These are phyloP conservation scores for Gobius niger DNA, from an alignment of 2,113 vertebrate species.

Conservation along the genomic window DNA sequence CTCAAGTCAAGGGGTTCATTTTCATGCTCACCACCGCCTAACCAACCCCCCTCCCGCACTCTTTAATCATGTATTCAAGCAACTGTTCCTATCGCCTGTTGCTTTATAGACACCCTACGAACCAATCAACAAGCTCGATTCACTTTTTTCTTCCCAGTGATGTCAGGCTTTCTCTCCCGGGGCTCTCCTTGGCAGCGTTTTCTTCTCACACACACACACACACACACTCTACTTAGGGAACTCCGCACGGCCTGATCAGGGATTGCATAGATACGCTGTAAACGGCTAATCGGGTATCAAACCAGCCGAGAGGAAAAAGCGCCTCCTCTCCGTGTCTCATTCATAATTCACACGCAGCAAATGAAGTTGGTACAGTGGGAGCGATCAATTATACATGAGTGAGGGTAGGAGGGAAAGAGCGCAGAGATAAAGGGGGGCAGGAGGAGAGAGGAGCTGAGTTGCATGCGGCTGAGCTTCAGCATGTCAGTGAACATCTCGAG, in stretches of 20 bases:
- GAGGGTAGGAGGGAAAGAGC: slow-evolving; percentile 55
- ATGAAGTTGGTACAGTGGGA: slow-evolving; percentile 78
- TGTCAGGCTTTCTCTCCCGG: slow-evolving; percentile 2
- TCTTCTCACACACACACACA: slow-evolving; percentile 30
- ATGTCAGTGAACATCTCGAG: slow-evolving; percentile 48
- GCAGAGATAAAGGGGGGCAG: slow-evolving; percentile 47
- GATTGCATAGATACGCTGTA: slow-evolving; percentile 52
- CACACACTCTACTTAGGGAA: slow-evolving; percentile 23
- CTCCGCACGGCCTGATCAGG: slow-evolving; percentile 36
- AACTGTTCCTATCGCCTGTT: slow-evolving; percentile 19
- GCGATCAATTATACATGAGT: slow-evolving; percentile 79
- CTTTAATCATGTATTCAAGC: slow-evolving; percentile 34
- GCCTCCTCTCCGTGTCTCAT: slow-evolving; percentile 73
- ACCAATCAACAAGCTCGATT: slow-evolving; percentile 16
- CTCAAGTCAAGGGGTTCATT: slow-evolving; percentile 47
- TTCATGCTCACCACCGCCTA: slow-evolving; percentile 32
- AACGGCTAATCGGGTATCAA: slow-evolving; percentile 71
- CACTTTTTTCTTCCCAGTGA: neutral
- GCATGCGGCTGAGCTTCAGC: slow-evolving; percentile 52
- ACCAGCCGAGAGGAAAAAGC: slow-evolving; percentile 68
- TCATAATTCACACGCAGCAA: slow-evolving; percentile 77
- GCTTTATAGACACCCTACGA: slow-evolving; percentile 1
- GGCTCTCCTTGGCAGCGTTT: slow-evolving; percentile 15
- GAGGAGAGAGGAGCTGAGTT: slow-evolving; percentile 45
- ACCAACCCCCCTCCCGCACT: neutral